Evolutionary conservation across 2,888 invertebrate genomes (phyloP).

Genomic region (Cancer borealis): DNA sequence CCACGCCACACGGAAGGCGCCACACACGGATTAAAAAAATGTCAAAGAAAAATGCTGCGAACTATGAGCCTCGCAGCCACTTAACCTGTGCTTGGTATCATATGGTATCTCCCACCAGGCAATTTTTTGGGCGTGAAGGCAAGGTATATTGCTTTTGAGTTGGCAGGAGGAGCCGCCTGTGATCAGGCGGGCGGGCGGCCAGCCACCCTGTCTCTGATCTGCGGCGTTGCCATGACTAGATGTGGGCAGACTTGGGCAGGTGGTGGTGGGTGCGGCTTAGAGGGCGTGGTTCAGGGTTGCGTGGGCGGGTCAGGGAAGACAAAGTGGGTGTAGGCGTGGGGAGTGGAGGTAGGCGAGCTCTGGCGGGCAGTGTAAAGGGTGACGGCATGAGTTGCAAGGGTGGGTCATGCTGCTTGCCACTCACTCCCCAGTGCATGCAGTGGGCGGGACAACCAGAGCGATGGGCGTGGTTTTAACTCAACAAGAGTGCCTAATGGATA

Average conservation of each 20-base stretch:
- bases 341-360: background rate
- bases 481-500: background rate
- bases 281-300: background rate
- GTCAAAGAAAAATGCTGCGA: background rate
- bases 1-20: background rate
- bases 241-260: background rate
- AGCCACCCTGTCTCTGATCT: background rate
- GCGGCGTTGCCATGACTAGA: background rate
- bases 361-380: background rate
- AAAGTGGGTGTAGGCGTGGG: background rate
- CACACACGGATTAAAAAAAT: background rate
- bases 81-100: background rate
- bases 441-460: constrained; percentile 30
- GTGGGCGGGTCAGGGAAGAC: background rate
- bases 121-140: background rate
- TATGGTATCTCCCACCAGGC: background rate
- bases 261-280: background rate
- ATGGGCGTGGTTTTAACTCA: constrained; percentile 52
- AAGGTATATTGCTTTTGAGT: background rate
- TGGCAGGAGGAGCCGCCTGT: background rate
- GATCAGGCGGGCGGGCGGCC: background rate
- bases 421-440: constrained; percentile 37
- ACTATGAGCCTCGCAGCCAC: background rate
- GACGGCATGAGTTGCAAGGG: constrained; percentile 11
- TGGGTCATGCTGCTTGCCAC: background rate